These are phyloP conservation scores for Hoplodrina blanda DNA, from an alignment of 2,888 invertebrate species.

Conservation along the genomic window DNA sequence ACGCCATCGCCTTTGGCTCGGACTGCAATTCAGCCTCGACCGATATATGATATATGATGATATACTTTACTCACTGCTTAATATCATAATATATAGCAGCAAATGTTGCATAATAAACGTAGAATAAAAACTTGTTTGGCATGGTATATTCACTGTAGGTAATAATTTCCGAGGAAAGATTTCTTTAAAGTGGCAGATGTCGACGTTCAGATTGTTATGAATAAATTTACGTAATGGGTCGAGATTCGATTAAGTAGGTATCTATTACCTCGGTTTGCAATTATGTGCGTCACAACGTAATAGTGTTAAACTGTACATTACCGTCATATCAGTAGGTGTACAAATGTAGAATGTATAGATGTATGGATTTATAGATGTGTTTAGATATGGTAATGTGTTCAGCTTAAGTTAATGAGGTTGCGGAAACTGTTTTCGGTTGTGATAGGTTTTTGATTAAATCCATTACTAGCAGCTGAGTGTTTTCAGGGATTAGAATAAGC, in stretches of 20 bases:
- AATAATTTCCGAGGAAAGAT: slow-evolving; percentile 43
- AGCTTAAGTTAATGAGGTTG: slow-evolving; percentile 60
- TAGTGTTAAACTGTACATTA: slow-evolving; percentile 51
- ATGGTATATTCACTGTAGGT: slow-evolving; percentile 45
- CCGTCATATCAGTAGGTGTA: slow-evolving; percentile 32
- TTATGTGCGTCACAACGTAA: slow-evolving; percentile 58
- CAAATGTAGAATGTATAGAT: not conserved
- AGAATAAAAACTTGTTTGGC: slow-evolving; percentile 41
- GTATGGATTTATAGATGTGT: slow-evolving; percentile 19
- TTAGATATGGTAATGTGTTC: slow-evolving; percentile 59
- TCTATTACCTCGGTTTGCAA: slow-evolving; percentile 64
- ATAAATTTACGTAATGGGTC: slow-evolving; percentile 73
- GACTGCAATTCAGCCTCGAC: too few species aligned
- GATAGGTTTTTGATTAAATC: slow-evolving; percentile 57
- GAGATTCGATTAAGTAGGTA: slow-evolving; percentile 69
- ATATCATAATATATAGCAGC: slow-evolving; percentile 37
- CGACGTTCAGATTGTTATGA: slow-evolving; percentile 57
- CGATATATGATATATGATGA: too few species aligned
- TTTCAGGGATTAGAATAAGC: slow-evolving; percentile 50
- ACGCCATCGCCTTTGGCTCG: too few species aligned
- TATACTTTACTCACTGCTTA: too few species aligned
- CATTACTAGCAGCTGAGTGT: slow-evolving; percentile 43
- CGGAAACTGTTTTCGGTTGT: slow-evolving; percentile 53
- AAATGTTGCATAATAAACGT: slow-evolving; percentile 51
- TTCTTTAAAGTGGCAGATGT: slow-evolving; percentile 45